A percentile compares a stretch with the other conserved stretches of the same genome.
Conservation (phyloP, 1,140 invertebrate species). For the Aporrectodea caliginosa region DNA sequence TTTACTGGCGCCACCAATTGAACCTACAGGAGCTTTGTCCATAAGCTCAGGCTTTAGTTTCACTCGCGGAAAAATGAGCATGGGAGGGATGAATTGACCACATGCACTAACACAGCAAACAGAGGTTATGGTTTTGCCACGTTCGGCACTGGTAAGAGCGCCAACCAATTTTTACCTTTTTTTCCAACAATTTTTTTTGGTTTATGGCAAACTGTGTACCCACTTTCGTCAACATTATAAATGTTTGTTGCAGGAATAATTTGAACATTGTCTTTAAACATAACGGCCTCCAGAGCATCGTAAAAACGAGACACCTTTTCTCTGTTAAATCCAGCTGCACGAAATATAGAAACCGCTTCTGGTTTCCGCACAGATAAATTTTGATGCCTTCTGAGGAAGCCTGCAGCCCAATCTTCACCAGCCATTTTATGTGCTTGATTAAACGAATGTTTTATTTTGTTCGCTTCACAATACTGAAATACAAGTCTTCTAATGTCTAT, state of each 20-base stretch:
- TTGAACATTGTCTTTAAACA: conserved; percentile 8
- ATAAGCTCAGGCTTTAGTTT: conserved; percentile 48
- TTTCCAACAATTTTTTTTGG: conserved; percentile 52
- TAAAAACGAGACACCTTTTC: conserved; percentile 50
- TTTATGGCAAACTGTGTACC: conserved; percentile 56
- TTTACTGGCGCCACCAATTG: conserved; percentile 23
- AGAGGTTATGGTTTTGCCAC: conserved; percentile 44
- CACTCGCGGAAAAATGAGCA: conserved; percentile 42
- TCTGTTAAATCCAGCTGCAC: conserved; percentile 56
- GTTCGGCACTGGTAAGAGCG: conserved; percentile 52
- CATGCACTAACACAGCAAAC: conserved; percentile 36
- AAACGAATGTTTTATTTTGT: too few relatives aligned
- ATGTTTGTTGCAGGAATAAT: conserved; percentile 35
- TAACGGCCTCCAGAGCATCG: conserved; percentile 42
- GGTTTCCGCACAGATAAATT: too few relatives aligned
- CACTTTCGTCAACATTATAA: conserved; percentile 58
- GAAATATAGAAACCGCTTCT: conserved; percentile 50
- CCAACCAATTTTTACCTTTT: conserved; percentile 53
- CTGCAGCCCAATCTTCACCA: too few relatives aligned
- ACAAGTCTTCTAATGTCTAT: too few relatives aligned
- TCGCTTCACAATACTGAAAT: too few relatives aligned
- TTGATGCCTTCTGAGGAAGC: too few relatives aligned
- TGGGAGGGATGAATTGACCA: conserved; percentile 41
- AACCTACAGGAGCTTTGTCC: conserved; percentile 36
- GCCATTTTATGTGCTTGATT: too few relatives aligned